phyloP scores from a whole-genome alignment of 2,888 invertebrate species.

The Eumacrocentrus americanus region DNA sequence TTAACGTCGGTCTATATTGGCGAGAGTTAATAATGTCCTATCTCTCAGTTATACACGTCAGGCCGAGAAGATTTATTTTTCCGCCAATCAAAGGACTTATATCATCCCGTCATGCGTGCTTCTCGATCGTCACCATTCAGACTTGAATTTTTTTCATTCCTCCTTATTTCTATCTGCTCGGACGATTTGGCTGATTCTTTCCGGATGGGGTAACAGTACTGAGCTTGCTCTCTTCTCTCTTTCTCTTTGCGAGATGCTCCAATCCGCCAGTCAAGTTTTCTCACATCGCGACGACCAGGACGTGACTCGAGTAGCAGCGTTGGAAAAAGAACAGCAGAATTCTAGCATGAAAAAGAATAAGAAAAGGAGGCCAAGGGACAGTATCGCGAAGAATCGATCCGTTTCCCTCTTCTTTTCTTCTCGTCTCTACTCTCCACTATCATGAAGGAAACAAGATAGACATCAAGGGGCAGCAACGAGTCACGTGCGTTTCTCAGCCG shows the following conservation, averaged over 20 bases:
- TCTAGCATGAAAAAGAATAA: constrained; percentile 4
- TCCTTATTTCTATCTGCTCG: constrained; percentile 11
- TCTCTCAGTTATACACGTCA: no score
- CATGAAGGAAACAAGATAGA: constrained; percentile 3
- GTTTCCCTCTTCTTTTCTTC: constrained; percentile 1
- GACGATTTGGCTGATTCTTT: constrained; percentile 13
- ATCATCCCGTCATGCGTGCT: neutral
- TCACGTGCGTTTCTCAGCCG: constrained; percentile 15
- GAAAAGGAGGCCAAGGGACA: neutral
- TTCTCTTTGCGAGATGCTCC: neutral
- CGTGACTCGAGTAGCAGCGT: constrained; percentile 22
- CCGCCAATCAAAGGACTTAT: neutral
- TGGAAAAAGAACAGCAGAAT: constrained; percentile 13
- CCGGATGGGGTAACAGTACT: constrained; percentile 6
- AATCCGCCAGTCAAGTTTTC: constrained; percentile 23
- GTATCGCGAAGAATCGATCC: constrained; percentile 17
- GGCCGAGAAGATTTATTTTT: neutral
- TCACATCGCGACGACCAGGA: constrained; percentile 20
- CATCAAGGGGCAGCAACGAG: constrained; percentile 9
- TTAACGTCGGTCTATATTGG: no score
- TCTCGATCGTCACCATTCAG: neutral
- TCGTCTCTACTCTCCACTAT: neutral
- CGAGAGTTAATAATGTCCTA: no score
- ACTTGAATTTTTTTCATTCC: neutral
- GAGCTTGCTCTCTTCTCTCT: neutral